These are phyloP conservation scores for Vesta saturnalis DNA, from an alignment of 2,888 invertebrate species.

Conservation along the genomic window DNA sequence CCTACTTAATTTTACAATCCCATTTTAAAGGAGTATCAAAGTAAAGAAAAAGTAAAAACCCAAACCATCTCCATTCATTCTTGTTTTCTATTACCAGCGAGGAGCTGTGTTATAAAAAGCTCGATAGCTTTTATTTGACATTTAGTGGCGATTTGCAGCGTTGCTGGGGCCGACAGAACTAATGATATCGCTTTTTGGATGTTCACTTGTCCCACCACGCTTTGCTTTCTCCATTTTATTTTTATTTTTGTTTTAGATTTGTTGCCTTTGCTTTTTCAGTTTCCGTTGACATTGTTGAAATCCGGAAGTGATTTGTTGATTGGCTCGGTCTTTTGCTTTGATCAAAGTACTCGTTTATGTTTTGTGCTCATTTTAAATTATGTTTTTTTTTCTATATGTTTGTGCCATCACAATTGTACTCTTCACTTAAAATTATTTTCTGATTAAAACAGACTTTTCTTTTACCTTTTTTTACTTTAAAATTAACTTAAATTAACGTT, in stretches of 20 bases:
- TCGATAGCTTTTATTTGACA: conserved; percentile 59
- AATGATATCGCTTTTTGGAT: conserved; percentile 51
- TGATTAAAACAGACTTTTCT: too few relatives aligned
- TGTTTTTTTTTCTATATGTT: not conserved
- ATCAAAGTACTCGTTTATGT: conserved; percentile 18
- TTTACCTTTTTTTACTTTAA: too few relatives aligned
- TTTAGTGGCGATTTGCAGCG: conserved; percentile 57
- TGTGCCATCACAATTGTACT: too few relatives aligned
- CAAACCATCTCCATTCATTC: conserved; percentile 54
- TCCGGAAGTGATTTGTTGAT: conserved; percentile 33
- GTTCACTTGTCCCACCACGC: conserved; percentile 41
- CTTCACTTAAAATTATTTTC: too few relatives aligned
- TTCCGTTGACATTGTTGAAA: conserved; percentile 13
- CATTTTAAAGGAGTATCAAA: conserved; percentile 42
- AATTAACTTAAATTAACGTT: too few relatives aligned
- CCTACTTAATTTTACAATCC: conserved; percentile 47
- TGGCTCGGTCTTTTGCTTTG: conserved; percentile 18
- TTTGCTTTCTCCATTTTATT: conserved; percentile 39
- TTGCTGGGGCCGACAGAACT: conserved; percentile 50
- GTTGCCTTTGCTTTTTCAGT: conserved; percentile 25
- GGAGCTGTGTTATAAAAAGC: conserved; percentile 52
- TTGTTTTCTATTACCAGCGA: conserved; percentile 55
- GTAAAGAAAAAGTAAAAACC: conserved; percentile 41
- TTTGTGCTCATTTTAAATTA: not conserved
- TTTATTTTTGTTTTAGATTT: conserved; percentile 38